Evolutionary conservation across 2,888 invertebrate species (phyloP).

Genomic region (Chironomus tentans): DNA sequence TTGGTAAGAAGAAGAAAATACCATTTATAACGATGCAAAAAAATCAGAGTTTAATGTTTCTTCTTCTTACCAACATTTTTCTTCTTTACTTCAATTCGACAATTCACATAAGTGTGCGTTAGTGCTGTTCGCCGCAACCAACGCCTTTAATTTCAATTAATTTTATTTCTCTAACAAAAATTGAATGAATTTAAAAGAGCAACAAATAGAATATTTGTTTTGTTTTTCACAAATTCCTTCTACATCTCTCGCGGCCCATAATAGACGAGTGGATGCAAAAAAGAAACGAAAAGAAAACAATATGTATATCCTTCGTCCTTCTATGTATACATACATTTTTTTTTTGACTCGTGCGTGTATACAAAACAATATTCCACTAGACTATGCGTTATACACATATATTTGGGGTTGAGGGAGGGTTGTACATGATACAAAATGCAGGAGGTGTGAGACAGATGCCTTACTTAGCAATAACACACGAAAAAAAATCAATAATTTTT

Average conservation of each 20-base stretch:
- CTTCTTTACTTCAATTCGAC: background rate
- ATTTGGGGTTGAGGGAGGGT: background rate
- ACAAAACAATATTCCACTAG: no score
- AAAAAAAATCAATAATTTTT: conserved; percentile 1
- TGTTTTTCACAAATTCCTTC: no score
- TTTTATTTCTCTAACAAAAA: background rate
- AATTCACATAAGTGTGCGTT: conserved; percentile 1
- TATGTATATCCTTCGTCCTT: background rate
- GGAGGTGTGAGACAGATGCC: background rate
- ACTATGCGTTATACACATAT: no score
- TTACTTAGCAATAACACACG: background rate
- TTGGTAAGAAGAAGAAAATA: background rate
- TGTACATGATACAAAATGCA: background rate
- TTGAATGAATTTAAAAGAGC: background rate
- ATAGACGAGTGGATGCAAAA: no score
- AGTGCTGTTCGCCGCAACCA: conserved; percentile 1
- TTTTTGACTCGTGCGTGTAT: background rate
- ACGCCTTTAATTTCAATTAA: conserved; percentile 25
- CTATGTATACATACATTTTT: no score
- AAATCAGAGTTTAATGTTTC: background rate
- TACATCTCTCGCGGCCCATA: no score
- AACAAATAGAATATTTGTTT: background rate
- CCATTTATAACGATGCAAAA: conserved; percentile 11
- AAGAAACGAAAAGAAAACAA: no score
- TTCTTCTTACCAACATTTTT: conserved; percentile 20